Evolutionary conservation across 2,113 vertebrate species (phyloP).

Genomic region (Progne subis): DNA sequence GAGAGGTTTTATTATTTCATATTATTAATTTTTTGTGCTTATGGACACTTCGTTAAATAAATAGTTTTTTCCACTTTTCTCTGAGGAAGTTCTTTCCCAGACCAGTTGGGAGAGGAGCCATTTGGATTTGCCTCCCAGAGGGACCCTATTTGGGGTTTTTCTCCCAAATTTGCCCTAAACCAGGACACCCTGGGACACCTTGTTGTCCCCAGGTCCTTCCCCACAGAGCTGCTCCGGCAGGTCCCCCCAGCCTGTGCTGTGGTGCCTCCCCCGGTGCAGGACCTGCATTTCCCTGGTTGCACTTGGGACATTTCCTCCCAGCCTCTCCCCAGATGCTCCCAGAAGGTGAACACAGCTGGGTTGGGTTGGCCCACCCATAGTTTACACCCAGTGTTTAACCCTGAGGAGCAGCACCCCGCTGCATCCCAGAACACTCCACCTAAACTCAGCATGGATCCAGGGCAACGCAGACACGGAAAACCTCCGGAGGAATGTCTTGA

Average conservation of each 20-base stretch:
- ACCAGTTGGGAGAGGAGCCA: too few relatives aligned
- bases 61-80: too few relatives aligned
- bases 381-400: neutral
- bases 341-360: neutral
- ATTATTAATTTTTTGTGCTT: too few relatives aligned
- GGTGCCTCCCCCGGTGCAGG: neutral
- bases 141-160: too few relatives aligned
- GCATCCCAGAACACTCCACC: neutral
- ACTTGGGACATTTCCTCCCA: neutral
- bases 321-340: neutral
- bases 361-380: neutral
- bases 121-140: too few relatives aligned
- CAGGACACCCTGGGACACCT: neutral
- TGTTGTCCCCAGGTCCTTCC: neutral
- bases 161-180: too few relatives aligned
- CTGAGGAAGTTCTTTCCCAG: too few relatives aligned
- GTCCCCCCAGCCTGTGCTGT: neutral
- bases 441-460: neutral
- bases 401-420: neutral
- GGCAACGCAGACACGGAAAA: accelerated
- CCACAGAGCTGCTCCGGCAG: neutral
- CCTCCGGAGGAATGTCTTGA: neutral
- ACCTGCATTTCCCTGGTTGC: neutral
- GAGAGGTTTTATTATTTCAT: too few relatives aligned
- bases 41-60: too few relatives aligned